Evolutionary conservation across 2,113 vertebrate genomes (phyloP).

Genomic region (Neofelis nebulosa): DNA sequence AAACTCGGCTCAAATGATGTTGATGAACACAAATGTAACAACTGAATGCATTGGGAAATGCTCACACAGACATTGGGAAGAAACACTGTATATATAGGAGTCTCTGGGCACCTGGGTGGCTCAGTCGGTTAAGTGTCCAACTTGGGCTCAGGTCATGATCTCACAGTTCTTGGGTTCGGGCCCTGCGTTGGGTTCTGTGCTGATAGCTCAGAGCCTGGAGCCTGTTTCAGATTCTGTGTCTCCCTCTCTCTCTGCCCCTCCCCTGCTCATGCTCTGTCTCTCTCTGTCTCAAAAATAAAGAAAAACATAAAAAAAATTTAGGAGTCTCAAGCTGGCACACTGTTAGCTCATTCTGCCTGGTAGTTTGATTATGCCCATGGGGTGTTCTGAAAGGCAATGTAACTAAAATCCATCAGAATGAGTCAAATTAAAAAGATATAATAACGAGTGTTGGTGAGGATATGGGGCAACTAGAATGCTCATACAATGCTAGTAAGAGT

Average conservation of each 20-base stretch:
- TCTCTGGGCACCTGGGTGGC: neutral
- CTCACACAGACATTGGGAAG: neutral
- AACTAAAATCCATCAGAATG: neutral
- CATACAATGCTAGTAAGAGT: neutral
- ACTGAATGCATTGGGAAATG: neutral
- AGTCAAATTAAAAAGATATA: neutral
- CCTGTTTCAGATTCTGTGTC: too few relatives aligned
- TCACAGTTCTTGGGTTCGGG: too few relatives aligned
- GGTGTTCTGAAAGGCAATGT: neutral
- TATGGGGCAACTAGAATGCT: neutral
- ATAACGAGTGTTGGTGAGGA: neutral
- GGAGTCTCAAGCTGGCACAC: neutral
- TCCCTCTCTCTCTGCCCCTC: too few relatives aligned
- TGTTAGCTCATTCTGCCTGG: neutral
- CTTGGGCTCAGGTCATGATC: too few relatives aligned
- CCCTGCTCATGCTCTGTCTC: too few relatives aligned
- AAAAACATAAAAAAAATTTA: neutral
- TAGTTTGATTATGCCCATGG: neutral
- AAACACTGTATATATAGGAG: neutral
- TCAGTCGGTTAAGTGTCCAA: too few relatives aligned
- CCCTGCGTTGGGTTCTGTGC: too few relatives aligned
- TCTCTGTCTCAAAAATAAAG: too few relatives aligned
- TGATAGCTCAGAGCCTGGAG: too few relatives aligned
- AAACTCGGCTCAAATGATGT: neutral
- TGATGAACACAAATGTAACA: neutral